Percentiles rank a stretch among this genome's conserved stretches.
These are phyloP conservation scores for Ophonus ardosiacus DNA, from an alignment of 2,888 invertebrate genomes.

Conservation along the genomic window DNA sequence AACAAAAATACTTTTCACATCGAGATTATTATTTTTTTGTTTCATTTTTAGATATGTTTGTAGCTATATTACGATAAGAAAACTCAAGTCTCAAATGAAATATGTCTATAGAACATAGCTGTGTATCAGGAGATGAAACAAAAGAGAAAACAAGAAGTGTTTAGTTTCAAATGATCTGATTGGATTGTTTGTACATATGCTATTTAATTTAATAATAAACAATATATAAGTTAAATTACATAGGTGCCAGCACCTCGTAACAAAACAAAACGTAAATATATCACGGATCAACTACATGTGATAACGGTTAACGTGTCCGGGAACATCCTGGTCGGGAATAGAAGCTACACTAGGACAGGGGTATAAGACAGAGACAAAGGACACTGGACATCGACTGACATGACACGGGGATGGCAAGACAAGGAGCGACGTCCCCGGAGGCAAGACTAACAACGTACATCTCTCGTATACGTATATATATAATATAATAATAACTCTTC, in stretches of 20 bases:
- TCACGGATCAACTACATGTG: conserved; percentile 61
- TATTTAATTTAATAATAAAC: conserved; percentile 51
- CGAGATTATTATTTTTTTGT: conserved; percentile 62
- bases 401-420: background rate
- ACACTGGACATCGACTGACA: background rate
- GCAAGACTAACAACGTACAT: conserved; percentile 64
- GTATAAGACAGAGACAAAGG: conserved; percentile 30
- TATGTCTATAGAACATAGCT: conserved; percentile 39
- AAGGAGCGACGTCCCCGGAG: conserved; percentile 40
- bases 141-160: conserved; percentile 40
- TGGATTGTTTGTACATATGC: conserved; percentile 41
- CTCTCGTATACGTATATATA: conserved; percentile 63
- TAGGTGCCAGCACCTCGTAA: conserved; percentile 64
- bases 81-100: conserved; percentile 52
- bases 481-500: conserved; percentile 62
- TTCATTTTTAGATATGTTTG: conserved; percentile 64
- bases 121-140: conserved; percentile 51
- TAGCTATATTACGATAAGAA: conserved; percentile 63
- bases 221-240: conserved; percentile 61
- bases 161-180: conserved; percentile 51
- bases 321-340: conserved; percentile 21
- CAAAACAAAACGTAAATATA: conserved; percentile 60
- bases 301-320: conserved; percentile 50
- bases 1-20: conserved; percentile 64
- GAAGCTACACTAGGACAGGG: background rate